phyloP scores from a whole-genome alignment of 2,113 vertebrate genomes.

The Crotalus viridis region DNA sequence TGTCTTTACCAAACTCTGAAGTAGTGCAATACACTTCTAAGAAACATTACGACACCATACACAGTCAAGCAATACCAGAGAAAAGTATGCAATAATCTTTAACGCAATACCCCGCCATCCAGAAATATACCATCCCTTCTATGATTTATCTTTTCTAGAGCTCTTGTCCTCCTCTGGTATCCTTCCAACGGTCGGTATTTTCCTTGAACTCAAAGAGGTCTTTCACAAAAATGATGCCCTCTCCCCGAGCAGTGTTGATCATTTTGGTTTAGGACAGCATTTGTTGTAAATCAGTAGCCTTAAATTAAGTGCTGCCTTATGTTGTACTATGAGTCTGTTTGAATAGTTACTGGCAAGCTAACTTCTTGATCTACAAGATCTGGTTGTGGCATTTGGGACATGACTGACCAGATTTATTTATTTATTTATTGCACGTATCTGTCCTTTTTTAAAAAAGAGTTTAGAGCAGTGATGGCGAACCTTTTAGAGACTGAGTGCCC shows the following conservation, averaged over 20 bases:
- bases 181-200: neutral
- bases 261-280: neutral
- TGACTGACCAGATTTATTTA: neutral
- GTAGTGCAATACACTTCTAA: neutral
- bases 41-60: constrained; percentile 42
- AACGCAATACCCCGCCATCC: neutral
- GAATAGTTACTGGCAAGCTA: neutral
- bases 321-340: neutral
- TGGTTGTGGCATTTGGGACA: neutral
- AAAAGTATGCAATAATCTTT: neutral
- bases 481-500: no score
- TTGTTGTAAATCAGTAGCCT: neutral
- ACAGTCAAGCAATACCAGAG: constrained; percentile 40
- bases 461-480: no score
- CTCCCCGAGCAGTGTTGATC: neutral
- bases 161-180: neutral
- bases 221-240: neutral
- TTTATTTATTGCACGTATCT: neutral
- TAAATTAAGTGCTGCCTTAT: neutral
- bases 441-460: neutral
- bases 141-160: neutral
- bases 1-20: neutral
- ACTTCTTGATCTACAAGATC: neutral
- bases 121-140: neutral
- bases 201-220: neutral